Evolutionary conservation across 2,113 vertebrate genomes (phyloP).

Genomic region (Edolisoma coerulescens): DNA sequence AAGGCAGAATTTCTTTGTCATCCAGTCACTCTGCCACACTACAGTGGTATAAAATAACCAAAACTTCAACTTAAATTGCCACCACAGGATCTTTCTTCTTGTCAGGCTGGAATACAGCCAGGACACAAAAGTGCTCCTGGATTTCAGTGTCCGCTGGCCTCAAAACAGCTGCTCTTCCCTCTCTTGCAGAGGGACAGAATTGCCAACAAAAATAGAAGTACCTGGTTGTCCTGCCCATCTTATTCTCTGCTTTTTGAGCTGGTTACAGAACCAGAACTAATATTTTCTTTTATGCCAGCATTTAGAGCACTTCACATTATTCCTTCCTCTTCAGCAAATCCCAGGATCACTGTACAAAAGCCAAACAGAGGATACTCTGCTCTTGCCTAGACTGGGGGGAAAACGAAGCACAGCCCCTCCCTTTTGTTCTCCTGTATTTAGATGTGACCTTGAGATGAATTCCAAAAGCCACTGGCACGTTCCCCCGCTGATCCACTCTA

Average conservation of each 20-base stretch:
- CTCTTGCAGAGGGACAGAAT: neutral
- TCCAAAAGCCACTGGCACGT: neutral
- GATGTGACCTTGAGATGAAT: neutral
- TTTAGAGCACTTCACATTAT: neutral
- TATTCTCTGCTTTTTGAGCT: neutral
- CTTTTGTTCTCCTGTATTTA: neutral
- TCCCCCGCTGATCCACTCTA: neutral
- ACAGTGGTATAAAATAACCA: neutral
- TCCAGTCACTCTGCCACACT: neutral
- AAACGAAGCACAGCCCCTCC: neutral
- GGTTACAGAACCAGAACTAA: neutral
- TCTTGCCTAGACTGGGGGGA: neutral
- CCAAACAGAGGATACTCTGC: fast-evolving
- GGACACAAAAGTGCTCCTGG: neutral
- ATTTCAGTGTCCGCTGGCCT: neutral
- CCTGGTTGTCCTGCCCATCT: neutral
- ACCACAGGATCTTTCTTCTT: neutral
- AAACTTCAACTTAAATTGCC: neutral
- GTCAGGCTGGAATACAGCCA: neutral
- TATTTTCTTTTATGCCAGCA: neutral
- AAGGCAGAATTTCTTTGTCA: neutral
- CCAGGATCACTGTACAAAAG: neutral
- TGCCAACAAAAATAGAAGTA: neutral
- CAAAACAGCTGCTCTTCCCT: neutral
- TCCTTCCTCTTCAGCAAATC: neutral